Evolutionary conservation across 2,888 invertebrate genomes (phyloP).

Genomic region (Drosophila anceps): DNA sequence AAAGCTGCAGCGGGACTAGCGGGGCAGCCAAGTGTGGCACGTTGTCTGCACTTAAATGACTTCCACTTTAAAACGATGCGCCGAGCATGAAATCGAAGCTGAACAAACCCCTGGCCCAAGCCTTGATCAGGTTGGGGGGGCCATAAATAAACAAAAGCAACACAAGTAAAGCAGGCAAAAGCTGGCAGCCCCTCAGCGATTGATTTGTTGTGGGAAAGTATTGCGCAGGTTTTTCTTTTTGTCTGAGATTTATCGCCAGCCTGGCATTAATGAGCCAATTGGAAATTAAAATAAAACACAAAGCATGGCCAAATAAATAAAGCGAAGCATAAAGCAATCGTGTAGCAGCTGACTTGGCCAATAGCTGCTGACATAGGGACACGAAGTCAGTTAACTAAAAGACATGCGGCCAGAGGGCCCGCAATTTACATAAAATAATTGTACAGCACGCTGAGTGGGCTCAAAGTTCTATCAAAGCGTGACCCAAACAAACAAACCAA

Average conservation of each 20-base stretch:
- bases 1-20: constrained; percentile 23
- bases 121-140: constrained; percentile 34
- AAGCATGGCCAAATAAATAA: constrained; percentile 37
- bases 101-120: constrained; percentile 17
- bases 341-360: constrained; percentile 24
- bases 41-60: constrained; percentile 78
- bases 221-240: constrained; percentile 35
- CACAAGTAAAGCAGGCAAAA: constrained; percentile 38
- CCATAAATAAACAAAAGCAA: constrained; percentile 65
- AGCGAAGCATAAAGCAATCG: constrained; percentile 31
- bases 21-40: constrained; percentile 58
- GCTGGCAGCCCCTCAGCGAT: constrained; percentile 45
- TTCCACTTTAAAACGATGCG: constrained; percentile 62
- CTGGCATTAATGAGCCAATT: constrained; percentile 44
- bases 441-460: constrained; percentile 40
- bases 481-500: constrained; percentile 71
- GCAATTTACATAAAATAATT: constrained; percentile 74
- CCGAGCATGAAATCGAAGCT: constrained; percentile 65
- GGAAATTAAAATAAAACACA: constrained; percentile 47
- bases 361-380: constrained; percentile 49
- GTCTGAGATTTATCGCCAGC: constrained; percentile 49
- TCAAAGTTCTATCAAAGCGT: constrained; percentile 72
- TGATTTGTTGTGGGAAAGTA: constrained; percentile 59
- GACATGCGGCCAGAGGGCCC: constrained; percentile 26
- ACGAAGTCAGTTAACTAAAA: constrained; percentile 27